Base-by-base conservation (phyloP, 2,888 invertebrate species). In the Hedychridium roseum region DNA sequence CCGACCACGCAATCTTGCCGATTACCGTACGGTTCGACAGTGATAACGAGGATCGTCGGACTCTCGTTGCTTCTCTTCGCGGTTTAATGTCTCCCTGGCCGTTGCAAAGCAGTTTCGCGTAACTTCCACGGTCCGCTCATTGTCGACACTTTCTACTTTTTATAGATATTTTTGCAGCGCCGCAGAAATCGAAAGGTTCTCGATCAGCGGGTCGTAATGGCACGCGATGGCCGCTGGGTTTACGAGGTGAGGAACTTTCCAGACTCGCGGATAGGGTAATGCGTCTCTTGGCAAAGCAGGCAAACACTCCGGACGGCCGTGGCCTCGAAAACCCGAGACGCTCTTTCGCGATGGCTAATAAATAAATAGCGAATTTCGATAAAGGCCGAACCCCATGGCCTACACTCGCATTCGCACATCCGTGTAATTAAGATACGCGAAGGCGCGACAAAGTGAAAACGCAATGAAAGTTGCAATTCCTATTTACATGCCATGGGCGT, bases 1-100 rank as follows among this genome's bases (percentile, higher is more conserved):
- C n/a, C n/a, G 58, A 54, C 56, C 43, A 34, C 48, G 48, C 28
- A 18, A 46, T 59, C 36, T 39, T 32, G 20, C n/a, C n/a, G n/a
- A n/a, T n/a, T n/a, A n/a, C n/a, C n/a, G n/a, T n/a, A n/a, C n/a
- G n/a, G n/a, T n/a, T n/a, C n/a, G n/a, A n/a, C 39, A 35, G 23
- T 12, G 42, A 37, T 37, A 40, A 42, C 38, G 40, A 12, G 43
- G 42, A 44, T 49, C n/a, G n/a, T n/a, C n/a, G n/a, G n/a, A n/a
- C n/a, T n/a, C n/a, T n/a, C n/a, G n/a, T n/a, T n/a, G n/a, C n/a
- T n/a, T n/a, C n/a, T n/a, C n/a, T n/a, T n/a, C n/a, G n/a, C n/a
- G n/a, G n/a, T n/a, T n/a, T n/a, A n/a, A n/a, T n/a, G n/a, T n/a
- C n/a, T n/a, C n/a, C n/a, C n/a, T n/a, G n/a, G n/a, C n/a, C n/a